Percentiles rank a stretch among this genome's conserved stretches.
Evolutionary conservation across 2,797 vertebrate genomes (phyloP).

Genomic region (Pseudochromis fuscus): DNA sequence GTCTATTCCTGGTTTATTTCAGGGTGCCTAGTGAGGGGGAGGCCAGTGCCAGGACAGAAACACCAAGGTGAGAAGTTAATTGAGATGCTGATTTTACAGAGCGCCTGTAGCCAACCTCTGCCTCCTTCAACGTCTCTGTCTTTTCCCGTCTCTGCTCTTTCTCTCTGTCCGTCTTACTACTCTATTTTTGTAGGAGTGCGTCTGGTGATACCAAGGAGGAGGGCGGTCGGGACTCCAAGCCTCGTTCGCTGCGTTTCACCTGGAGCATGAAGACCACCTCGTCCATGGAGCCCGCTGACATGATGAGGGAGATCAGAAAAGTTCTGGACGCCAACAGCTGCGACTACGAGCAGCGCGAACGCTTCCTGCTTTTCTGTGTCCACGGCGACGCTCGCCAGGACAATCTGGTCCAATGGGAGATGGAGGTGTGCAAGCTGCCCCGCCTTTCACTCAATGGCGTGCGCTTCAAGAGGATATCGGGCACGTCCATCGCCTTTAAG

Average conservation of each 20-base stretch:
- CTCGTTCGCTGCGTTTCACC: slow-evolving; percentile 92
- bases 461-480: slow-evolving; percentile 98
- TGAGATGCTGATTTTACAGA: slow-evolving; percentile 3
- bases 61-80: slow-evolving; percentile 91
- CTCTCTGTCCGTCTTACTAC: slow-evolving; percentile 49
- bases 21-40: slow-evolving; percentile 98
- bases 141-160: not conserved
- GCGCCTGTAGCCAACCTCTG: not conserved
- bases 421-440: slow-evolving; percentile 98
- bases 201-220: slow-evolving; percentile 94
- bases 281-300: slow-evolving; percentile 97
- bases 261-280: slow-evolving; percentile 99
- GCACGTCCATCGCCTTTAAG: slow-evolving; percentile 98
- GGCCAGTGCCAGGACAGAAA: slow-evolving; percentile 94
- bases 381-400: slow-evolving; percentile 95
- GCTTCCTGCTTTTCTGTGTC: slow-evolving; percentile 97
- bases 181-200: slow-evolving; percentile 82
- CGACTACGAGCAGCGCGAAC: slow-evolving; percentile 96
- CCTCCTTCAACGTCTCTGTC: slow-evolving; percentile 23
- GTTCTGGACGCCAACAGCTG: slow-evolving; percentile 97
- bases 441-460: slow-evolving; percentile 97
- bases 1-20: slow-evolving; percentile 83
- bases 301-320: slow-evolving; percentile 98
- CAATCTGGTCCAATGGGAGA: slow-evolving; percentile 98
- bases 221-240: slow-evolving; percentile 91